Evolutionary conservation across 1,140 invertebrate genomes (phyloP).

Genomic region (Drosophila mojavensis): DNA sequence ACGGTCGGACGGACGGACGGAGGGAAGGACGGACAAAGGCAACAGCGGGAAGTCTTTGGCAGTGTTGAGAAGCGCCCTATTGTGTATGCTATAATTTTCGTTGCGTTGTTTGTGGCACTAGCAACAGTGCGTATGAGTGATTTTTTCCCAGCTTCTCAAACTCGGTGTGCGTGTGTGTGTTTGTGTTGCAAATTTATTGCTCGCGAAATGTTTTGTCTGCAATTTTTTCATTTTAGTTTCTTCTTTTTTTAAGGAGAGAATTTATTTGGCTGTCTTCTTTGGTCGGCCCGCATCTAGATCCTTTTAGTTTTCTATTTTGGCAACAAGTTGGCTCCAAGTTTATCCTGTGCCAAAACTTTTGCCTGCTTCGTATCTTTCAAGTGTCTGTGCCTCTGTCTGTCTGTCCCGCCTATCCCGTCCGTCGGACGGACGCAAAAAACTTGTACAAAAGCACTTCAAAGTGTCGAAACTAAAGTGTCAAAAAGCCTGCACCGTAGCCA

Average conservation of each 20-base stretch:
- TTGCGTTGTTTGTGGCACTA: conserved; percentile 51
- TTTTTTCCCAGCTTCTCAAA: conserved; percentile 53
- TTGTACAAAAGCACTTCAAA: conserved; percentile 69
- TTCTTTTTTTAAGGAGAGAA: conserved; percentile 51
- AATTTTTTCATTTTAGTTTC: conserved; percentile 59
- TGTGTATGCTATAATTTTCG: conserved; percentile 53
- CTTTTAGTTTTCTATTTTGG: conserved; percentile 60
- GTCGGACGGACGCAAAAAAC: conserved; percentile 24
- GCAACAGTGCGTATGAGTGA: conserved; percentile 78
- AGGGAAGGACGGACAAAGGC: neutral
- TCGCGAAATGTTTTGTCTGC: conserved; percentile 78
- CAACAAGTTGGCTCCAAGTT: conserved; percentile 74
- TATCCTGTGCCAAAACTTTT: conserved; percentile 40
- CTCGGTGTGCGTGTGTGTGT: conserved; percentile 7
- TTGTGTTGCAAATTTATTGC: conserved; percentile 71
- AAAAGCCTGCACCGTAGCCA: conserved; percentile 53
- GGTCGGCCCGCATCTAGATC: conserved; percentile 16
- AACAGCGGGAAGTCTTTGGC: conserved; percentile 15
- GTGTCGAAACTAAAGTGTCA: conserved; percentile 81
- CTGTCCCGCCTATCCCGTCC: neutral
- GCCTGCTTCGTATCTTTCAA: conserved; percentile 53
- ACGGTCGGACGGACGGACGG: conserved; percentile 18
- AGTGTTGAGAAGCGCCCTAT: conserved; percentile 22
- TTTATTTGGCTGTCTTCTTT: conserved; percentile 66
- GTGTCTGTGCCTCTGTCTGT: conserved; percentile 51